A percentile compares a stretch with the other conserved stretches of the same genome.
Evolutionary conservation across 1,140 invertebrate genomes (phyloP).

Genomic region (Sarcophaga bullata): DNA sequence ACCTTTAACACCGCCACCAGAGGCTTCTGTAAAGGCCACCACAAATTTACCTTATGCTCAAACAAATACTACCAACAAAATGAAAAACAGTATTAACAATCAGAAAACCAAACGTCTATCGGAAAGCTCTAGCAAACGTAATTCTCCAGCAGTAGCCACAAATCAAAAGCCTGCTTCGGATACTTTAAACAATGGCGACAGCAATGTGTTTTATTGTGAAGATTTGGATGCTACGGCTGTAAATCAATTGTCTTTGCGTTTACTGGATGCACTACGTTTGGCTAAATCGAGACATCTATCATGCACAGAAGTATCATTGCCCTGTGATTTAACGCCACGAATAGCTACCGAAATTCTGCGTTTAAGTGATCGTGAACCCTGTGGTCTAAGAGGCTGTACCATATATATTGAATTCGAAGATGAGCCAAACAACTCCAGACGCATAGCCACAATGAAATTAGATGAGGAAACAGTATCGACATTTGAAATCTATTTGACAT

Average conservation of each 20-base stretch:
- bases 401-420: constrained; percentile 81
- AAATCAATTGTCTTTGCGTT: constrained; percentile 71
- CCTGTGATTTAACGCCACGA: constrained; percentile 78
- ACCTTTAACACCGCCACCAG: constrained; percentile 58
- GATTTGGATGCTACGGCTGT: constrained; percentile 57
- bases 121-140: constrained; percentile 28
- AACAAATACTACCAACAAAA: constrained; percentile 45
- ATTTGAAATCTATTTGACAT: constrained; percentile 85
- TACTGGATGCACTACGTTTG: constrained; percentile 79
- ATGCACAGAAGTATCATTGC: constrained; percentile 83
- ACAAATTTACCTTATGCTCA: constrained; percentile 44
- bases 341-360: constrained; percentile 80
- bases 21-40: constrained; percentile 43
- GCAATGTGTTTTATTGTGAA: constrained; percentile 45
- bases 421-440: constrained; percentile 68
- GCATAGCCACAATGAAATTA: constrained; percentile 76
- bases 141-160: constrained; percentile 1
- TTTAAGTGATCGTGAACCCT: constrained; percentile 85
- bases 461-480: constrained; percentile 85
- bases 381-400: constrained; percentile 81
- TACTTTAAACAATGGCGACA: neutral
- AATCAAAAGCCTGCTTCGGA: constrained; percentile 23
- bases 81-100: constrained; percentile 46
- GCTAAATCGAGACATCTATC: constrained; percentile 81
- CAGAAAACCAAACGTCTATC: constrained; percentile 43